Evolutionary conservation across 2,113 vertebrate genomes (phyloP), one percentile per base, ranked within the genome.

Genomic region (Vicugna pacos): DNA sequence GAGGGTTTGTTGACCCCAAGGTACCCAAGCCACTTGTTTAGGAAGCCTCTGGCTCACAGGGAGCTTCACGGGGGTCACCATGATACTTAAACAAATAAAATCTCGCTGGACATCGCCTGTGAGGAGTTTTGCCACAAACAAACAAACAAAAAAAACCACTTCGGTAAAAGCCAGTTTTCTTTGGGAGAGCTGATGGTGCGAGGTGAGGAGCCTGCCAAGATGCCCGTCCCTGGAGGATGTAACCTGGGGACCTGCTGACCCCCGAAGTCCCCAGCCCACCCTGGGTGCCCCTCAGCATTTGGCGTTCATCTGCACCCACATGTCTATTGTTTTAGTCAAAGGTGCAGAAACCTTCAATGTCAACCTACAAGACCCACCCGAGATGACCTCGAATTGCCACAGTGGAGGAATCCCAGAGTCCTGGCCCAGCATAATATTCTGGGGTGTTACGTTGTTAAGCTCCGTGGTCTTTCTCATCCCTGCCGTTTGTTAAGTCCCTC

Each of bases 91-190:
- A 28, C 48, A 70, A 69, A 28, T 26, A 60, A 38, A 64, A 35
- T 26, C 20, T 67, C 38, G 35, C 7, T 5, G 12, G 19, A 50
- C 22, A 30, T 15, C 75, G 72, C 79, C 75, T 56, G 35, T 0
- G 81, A 76, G 77, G 77, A 76, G 54, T 3, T 17, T 26, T 3
- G 54, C 38, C 46, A 77, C 35, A 42, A 52, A 64, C 50, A 60
- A 67, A 35, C 35, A 35, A 50, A 35, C 75, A 86, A 26, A 15
- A 5, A 32, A 52, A 8, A 38, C 60, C 84, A 46, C 54, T 86
- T 64, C 46, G 79, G 64, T 75, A 12, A 80, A 46, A 73, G 30
- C 32, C 26, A 81, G 76, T 81, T 84, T 92, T 42, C 65, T 84
- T 42, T 30, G 24, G 76, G 32, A 69, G 42, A 52, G 58, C 32